Base-by-base conservation (phyloP, 2,888 invertebrate genomes). In the Caradrina clavipalpis region DNA sequence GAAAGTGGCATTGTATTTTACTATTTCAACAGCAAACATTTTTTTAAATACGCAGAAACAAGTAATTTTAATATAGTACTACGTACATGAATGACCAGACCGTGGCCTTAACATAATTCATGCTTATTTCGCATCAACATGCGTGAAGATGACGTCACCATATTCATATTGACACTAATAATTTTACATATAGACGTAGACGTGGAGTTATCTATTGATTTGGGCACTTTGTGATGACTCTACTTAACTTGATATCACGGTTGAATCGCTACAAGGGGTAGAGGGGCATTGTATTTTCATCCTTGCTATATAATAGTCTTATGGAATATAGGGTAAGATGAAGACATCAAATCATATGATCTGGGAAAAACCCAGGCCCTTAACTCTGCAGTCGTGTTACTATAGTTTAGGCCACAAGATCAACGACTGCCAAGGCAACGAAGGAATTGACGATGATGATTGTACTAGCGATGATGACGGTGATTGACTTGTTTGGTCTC, bases 21-120 rank as follows among this genome's bases (percentile, higher is more conserved):
- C 8, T 35, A 35, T 35, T 35, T 35, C 31, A 35, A 35, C 17
- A 22, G 19, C 17, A 42, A 56, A 26, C 0, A 13, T 19, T 19
- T 47, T 19, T 22, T 68, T 11, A 31, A 22, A 47, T 42, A 17
- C 26, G 21, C 5, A 57, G 51, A 22, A 55, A 45, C 11, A 17
- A 39, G 8, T 50, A 21, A 11, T 50, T 6, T 65, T 35, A 56
- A 45, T 11, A 51, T 10, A 61, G 22, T 65, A 19, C 61, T 39
- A 17, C 50, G 22, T 35, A 69, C 39, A 53, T 73, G 58, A 65
- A 56, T 73, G 73, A 73, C 58, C 47, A 60, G 45, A 65, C 42
- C 10, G 55, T 55, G 66, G 57, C 79, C 79, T 80, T 76, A 80
- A 76, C 76, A 80, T 71, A 76, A 69, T 76, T 79, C 69, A 54